A percentile compares a stretch with the other conserved stretches of the same genome.
Evolutionary conservation across 2,113 vertebrate genomes (phyloP).

Genomic region (Tricholaema leucomelas): DNA sequence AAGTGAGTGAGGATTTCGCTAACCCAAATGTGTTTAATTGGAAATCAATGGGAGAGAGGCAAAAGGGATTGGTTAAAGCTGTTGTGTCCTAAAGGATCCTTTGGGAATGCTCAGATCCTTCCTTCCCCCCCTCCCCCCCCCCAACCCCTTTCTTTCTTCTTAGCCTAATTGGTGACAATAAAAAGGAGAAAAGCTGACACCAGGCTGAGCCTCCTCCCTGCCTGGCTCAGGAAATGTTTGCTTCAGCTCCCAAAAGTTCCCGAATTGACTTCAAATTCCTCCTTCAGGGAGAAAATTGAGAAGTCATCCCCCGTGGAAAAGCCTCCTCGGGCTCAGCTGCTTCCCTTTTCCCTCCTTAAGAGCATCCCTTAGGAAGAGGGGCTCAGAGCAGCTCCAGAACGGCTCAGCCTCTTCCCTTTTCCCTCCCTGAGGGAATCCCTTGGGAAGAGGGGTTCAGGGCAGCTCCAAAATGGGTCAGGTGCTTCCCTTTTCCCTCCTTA

Average conservation of each 20-base stretch:
- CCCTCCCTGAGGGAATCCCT: too few species aligned
- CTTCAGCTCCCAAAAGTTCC: accelerated
- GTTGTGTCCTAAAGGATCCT: too few species aligned
- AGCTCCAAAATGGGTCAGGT: too few species aligned
- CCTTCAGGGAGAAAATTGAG: accelerated
- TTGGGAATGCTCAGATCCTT: too few species aligned
- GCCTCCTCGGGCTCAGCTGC: accelerated
- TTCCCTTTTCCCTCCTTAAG: neutral
- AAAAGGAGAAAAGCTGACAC: neutral
- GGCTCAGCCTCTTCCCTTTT: too few species aligned
- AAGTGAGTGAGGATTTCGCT: constrained; percentile 5
- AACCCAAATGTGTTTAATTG: constrained; percentile 14
- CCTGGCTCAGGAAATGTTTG: neutral
- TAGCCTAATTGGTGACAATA: neutral
- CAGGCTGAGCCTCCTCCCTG: too few species aligned
- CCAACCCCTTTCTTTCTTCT: too few species aligned
- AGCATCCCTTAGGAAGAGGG: too few species aligned
- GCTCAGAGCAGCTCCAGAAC: too few species aligned
- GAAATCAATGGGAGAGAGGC: neutral
- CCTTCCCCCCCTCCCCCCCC: too few species aligned
- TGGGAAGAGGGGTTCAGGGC: too few species aligned
- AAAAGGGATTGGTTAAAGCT: neutral
- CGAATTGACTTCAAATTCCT: neutral
- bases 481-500: too few species aligned
- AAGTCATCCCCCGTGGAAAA: neutral